Conservation (phyloP, 2,888 invertebrate genomes). For the Spisula solida region DNA sequence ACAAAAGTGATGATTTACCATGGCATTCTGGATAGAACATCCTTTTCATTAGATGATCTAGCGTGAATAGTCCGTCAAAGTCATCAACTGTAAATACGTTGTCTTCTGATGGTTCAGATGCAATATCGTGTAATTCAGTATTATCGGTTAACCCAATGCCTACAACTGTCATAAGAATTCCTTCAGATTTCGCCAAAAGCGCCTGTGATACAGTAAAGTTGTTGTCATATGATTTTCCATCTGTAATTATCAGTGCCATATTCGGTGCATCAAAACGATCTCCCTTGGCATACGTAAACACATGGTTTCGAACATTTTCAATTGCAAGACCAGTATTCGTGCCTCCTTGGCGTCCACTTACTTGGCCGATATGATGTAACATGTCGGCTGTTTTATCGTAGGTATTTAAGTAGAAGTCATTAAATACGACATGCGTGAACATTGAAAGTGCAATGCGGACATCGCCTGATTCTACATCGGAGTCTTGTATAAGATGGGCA, state of each 20-base stretch:
- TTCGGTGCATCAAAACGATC: constrained; percentile 46
- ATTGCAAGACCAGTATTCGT: constrained; percentile 33
- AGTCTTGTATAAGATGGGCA: background rate
- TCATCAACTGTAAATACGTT: constrained; percentile 41
- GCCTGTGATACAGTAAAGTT: constrained; percentile 22
- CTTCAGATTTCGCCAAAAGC: constrained; percentile 18
- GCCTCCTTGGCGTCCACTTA: background rate
- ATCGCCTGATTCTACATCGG: constrained; percentile 29
- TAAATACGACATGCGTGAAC: constrained; percentile 33
- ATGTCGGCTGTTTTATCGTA: background rate
- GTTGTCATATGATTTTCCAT: constrained; percentile 42
- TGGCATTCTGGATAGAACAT: constrained; percentile 17
- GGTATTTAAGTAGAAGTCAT: constrained; percentile 36
- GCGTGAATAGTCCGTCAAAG: background rate
- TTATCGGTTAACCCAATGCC: constrained; percentile 37
- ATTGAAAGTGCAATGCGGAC: constrained; percentile 27
- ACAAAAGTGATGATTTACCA: background rate
- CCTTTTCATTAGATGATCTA: background rate
- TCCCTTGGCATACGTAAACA: constrained; percentile 27
- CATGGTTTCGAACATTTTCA: background rate
- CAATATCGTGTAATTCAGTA: constrained; percentile 37
- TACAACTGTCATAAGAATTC: constrained; percentile 32
- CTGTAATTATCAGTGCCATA: constrained; percentile 45
- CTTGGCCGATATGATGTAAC: background rate
- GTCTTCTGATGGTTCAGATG: constrained; percentile 23